These are phyloP conservation scores for Drosophila austrosaltans DNA, from an alignment of 2,888 invertebrate species.

Conservation along the genomic window DNA sequence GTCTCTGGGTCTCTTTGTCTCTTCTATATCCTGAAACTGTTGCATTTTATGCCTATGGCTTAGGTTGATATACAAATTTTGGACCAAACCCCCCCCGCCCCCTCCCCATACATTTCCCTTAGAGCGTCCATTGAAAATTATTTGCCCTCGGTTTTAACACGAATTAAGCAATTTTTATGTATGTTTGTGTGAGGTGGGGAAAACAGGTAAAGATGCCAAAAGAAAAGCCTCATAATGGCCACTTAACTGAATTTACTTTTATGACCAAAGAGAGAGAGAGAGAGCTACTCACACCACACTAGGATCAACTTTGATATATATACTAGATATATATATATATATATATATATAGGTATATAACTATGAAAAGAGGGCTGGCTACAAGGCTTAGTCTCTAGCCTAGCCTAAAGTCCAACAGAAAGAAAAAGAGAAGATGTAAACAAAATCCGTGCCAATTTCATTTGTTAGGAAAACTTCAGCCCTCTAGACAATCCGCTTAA, in stretches of 20 bases:
- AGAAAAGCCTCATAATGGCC: slow-evolving; percentile 68
- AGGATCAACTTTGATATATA: slow-evolving; percentile 49
- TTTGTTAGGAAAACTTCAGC: slow-evolving; percentile 57
- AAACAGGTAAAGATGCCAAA: slow-evolving; percentile 42
- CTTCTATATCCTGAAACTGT: slow-evolving; percentile 26
- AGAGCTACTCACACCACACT: neutral
- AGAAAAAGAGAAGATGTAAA: neutral
- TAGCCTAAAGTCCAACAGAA: neutral
- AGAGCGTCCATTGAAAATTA: slow-evolving; percentile 59
- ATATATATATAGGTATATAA: neutral
- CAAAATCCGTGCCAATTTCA: slow-evolving; percentile 69
- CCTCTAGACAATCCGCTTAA: slow-evolving; percentile 67
- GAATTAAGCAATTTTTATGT: slow-evolving; percentile 68
- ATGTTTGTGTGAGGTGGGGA: neutral
- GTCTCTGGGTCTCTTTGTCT: neutral
- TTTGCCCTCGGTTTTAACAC: slow-evolving; percentile 58
- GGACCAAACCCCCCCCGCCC: neutral
- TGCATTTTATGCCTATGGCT: slow-evolving; percentile 67
- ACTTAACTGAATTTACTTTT: slow-evolving; percentile 74
- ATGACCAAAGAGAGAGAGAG: slow-evolving; percentile 21
- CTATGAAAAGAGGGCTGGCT: slow-evolving; percentile 3
- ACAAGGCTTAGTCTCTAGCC: slow-evolving; percentile 24
- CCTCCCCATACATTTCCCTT: slow-evolving; percentile 33
- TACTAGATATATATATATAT: neutral
- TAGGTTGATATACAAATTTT: slow-evolving; percentile 67